Percentiles rank a stretch among this genome's conserved stretches.
These are phyloP conservation scores for Euplagia quadripunctaria DNA, from an alignment of 2,888 invertebrate species.

Conservation along the genomic window DNA sequence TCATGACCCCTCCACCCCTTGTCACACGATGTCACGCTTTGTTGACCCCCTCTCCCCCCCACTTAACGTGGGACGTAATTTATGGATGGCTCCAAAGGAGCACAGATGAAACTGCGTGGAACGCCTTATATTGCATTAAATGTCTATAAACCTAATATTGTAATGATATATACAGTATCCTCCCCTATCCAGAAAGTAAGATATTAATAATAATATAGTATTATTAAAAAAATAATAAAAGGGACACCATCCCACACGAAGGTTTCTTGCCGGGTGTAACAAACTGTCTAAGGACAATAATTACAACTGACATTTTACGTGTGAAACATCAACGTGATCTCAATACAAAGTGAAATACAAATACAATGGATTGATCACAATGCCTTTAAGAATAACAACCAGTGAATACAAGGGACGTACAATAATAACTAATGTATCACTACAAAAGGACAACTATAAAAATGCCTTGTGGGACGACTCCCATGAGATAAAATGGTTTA, in stretches of 20 bases:
- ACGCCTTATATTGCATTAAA: no score
- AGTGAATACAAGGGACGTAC: background rate
- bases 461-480: background rate
- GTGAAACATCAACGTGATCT: background rate
- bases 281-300: background rate
- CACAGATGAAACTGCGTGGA: no score
- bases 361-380: constrained; percentile 1
- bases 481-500: background rate
- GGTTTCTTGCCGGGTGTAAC: background rate
- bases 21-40: no score
- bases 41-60: no score
- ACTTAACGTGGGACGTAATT: no score
- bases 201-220: no score
- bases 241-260: no score
- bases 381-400: background rate
- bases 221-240: background rate
- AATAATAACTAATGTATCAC: background rate
- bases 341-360: constrained; percentile 1
- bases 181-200: no score
- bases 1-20: no score
- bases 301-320: background rate
- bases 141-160: no score
- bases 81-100: no score
- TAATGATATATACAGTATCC: no score
- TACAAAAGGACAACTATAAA: background rate